Base-by-base conservation (phyloP, 2,113 vertebrate genomes). In the Nerophis ophidion region DNA sequence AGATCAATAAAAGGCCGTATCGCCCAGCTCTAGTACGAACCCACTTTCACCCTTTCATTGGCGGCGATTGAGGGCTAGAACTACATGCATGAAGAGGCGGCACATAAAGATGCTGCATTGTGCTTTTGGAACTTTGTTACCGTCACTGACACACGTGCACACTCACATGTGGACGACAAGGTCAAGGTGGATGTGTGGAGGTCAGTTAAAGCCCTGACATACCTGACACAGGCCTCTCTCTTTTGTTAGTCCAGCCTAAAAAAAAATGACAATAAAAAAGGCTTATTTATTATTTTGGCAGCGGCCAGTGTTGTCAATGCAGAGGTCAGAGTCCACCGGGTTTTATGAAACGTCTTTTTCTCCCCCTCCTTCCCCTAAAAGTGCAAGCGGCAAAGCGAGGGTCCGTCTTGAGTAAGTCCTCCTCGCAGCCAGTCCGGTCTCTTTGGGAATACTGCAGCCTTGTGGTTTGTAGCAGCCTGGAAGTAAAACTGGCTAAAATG, bases 261-360 rank as follows among this genome's bases (percentile, higher is more conserved):
- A 40, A 38, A 38, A 26, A 26, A 26, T 26, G 19, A 26, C 1
- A 36, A 42, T n/a, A 42, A 42, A 42, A 9, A 42, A 12, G 10
- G 14, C 9, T 55, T 16, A 1, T 16, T 65, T 75, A 61, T 71
- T 70, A 38, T 80, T 81, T 49, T 63, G 65, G 72, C 60, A 65
- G 17, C 16, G 48, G 58, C 69, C 62, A 60, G 26, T 57, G 70
- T 66, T 80, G 70, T 81, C 72, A 73, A 15, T 35, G 13, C 57
- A 57, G 51, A 62, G 74, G 72, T 75, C 62, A 55, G 57, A 74
- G 75, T 85, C 73, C 74, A 48, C 52, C 1, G 16, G 55, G 53
- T 17, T 57, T 85, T 75, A 70, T 78, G 80, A 66, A 80, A 77
- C 60, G 36, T 38, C n/a, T n/a, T 26, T 8, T 69, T 61, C 61